Base-by-base conservation (phyloP, 2,888 invertebrate species). In the Athrips mouffetella region DNA sequence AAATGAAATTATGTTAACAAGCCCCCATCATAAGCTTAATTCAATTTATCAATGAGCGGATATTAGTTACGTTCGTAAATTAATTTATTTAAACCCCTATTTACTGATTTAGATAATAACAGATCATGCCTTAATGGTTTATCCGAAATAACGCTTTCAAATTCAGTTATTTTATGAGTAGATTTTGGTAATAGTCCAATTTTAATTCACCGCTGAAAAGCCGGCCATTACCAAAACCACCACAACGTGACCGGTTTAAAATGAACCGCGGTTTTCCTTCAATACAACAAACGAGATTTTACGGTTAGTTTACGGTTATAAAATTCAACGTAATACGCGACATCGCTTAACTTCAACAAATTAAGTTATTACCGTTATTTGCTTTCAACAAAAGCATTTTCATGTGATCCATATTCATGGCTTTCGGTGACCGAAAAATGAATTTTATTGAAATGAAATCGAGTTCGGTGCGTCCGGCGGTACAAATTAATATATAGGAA, bases 181-280 rank as follows among this genome's bases (percentile, higher is more conserved):
- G 15, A 18, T 13, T 18, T 35, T 35, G 33, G 18, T 35, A 63
- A 63, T 63, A 62, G 53, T 45, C 51, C 59, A 47, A 63, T 67
- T 66, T 53, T 58, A 60, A 65, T 67, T 67, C 60, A 50, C 51
- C 44, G 37, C 42, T 15, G 45, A 37, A 57, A 46, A 57, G 54
- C 48, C 52, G 18, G 50, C 56, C 51, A 48, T 56, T 57, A 56
- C 52, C 44, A 48, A 55, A 60, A 59, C 63, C 37, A 51, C 48
- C 50, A 39, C 54, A 50, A 49, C 50, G 47, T 47, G 50, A 56
- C 56, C 57, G 44, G 51, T 52, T 55, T 60, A 49, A 62, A 61
- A 64, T 58, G 55, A 53, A 52, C 52, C 39, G 60, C 37, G 60
- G 62, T 59, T 61, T 46, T 54, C 51, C 51, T 60, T 54, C 52